Conservation (phyloP, 2,888 invertebrate genomes). For the Heliconius charithonia region DNA sequence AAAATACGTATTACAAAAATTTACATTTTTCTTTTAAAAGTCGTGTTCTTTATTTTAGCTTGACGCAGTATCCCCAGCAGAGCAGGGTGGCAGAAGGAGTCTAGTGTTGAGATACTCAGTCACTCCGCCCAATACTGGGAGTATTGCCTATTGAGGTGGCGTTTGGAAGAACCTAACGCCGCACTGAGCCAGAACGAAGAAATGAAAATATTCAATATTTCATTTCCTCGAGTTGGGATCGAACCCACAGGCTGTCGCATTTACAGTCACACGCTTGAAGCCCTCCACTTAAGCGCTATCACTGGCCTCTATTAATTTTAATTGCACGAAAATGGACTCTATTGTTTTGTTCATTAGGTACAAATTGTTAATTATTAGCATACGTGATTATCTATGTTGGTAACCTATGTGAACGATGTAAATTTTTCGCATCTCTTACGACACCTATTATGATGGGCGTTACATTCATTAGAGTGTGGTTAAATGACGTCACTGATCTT, state of each 20-base stretch:
- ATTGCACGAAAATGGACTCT: not conserved
- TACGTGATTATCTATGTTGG: not conserved
- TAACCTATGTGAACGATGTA: not conserved
- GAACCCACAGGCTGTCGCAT: no score
- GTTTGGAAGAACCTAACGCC: no score
- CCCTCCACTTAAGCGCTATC: no score
- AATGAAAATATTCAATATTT: no score
- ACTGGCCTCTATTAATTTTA: not conserved
- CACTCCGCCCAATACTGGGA: no score
- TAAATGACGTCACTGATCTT: conserved; percentile 74
- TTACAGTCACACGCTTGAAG: no score
- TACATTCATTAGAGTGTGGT: conserved; percentile 71
- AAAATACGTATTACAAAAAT: not conserved
- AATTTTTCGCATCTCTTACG: conserved; percentile 41
- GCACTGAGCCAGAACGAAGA: no score
- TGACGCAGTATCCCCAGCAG: not conserved
- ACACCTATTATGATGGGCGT: conserved; percentile 55
- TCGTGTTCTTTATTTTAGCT: not conserved
- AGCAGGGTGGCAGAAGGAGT: no score
- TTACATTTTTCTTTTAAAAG: no score
- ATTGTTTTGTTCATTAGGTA: not conserved
- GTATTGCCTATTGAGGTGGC: no score
- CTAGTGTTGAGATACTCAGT: no score
- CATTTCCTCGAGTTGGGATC: no score
- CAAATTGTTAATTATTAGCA: not conserved